A percentile compares a stretch with the other conserved stretches of the same genome.
phyloP scores from a whole-genome alignment of 1,140 invertebrate species.

The Leptinotarsa undecemlineata region DNA sequence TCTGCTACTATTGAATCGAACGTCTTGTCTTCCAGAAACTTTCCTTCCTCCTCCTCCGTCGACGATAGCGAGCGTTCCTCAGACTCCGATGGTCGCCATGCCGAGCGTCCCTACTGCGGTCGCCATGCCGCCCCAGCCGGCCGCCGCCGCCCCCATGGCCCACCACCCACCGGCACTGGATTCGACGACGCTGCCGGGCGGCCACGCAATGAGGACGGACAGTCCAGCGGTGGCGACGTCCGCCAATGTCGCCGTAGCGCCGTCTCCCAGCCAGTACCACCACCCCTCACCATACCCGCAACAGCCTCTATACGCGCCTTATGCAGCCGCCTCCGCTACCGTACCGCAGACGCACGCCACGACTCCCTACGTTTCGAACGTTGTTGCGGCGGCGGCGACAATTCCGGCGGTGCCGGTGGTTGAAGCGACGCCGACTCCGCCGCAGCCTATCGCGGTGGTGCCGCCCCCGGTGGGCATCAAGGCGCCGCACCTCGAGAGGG shows the following conservation, averaged over 20 bases:
- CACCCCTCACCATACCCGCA: slow-evolving; percentile 61
- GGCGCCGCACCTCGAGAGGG: slow-evolving; percentile 52
- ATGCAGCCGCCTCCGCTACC: slow-evolving; percentile 48
- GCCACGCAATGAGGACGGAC: slow-evolving; percentile 48
- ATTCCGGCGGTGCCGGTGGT: slow-evolving; percentile 40
- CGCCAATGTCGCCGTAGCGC: slow-evolving; percentile 54
- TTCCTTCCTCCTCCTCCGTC: slow-evolving; percentile 31
- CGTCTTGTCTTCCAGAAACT: slow-evolving; percentile 19
- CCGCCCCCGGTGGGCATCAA: slow-evolving; percentile 20
- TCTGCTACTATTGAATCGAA: no score
- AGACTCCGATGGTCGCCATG: slow-evolving; percentile 29
- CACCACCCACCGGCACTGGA: slow-evolving; percentile 50
- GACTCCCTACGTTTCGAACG: slow-evolving; percentile 38
- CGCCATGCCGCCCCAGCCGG: slow-evolving; percentile 49
- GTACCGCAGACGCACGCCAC: slow-evolving; percentile 49
- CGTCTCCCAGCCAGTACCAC: slow-evolving; percentile 58
- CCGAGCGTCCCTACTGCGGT: slow-evolving; percentile 43
- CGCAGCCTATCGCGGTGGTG: slow-evolving; percentile 12
- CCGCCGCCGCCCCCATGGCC: slow-evolving; percentile 48
- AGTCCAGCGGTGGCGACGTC: slow-evolving; percentile 57
- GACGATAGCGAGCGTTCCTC: slow-evolving; percentile 33
- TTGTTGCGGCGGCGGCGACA: slow-evolving; percentile 43
- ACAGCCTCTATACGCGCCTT: slow-evolving; percentile 56
- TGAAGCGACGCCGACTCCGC: background rate
- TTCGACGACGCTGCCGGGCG: slow-evolving; percentile 40